Percentiles rank a stretch among this genome's conserved stretches.
phyloP scores from a whole-genome alignment of 2,113 vertebrate species.

The Xiphophorus hellerii region DNA sequence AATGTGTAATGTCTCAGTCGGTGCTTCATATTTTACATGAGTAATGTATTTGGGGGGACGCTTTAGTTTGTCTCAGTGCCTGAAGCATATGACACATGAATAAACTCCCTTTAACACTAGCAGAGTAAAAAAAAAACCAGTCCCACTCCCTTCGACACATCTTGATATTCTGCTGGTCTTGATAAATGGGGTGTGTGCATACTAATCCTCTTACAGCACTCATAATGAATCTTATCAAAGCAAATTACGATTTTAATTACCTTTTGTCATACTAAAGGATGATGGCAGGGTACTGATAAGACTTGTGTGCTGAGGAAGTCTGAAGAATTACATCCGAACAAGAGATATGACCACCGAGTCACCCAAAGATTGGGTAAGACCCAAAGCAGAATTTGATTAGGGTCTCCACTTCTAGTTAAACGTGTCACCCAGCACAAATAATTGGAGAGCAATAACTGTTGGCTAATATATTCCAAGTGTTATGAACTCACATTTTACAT shows the following conservation, averaged over 20 bases:
- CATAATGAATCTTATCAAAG: slow-evolving; percentile 39
- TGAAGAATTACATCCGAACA: slow-evolving; percentile 21
- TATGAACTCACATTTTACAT: not conserved
- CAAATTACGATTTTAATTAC: slow-evolving; percentile 52
- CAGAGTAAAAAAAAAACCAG: slow-evolving; percentile 20
- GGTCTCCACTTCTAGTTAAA: not conserved
- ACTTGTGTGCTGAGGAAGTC: slow-evolving; percentile 2
- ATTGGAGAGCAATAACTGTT: not conserved
- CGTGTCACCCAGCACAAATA: not conserved
- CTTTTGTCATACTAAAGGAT: slow-evolving; percentile 25
- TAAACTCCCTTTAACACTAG: slow-evolving; percentile 6
- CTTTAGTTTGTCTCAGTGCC: not conserved
- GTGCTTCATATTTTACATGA: slow-evolving; percentile 6
- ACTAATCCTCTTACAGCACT: slow-evolving; percentile 52
- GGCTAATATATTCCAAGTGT: not conserved
- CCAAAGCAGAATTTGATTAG: not conserved
- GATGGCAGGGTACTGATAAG: slow-evolving; percentile 1
- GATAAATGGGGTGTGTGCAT: slow-evolving; percentile 32
- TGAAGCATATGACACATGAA: slow-evolving; percentile 7
- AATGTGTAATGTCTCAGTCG: not conserved
- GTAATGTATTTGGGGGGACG: not conserved
- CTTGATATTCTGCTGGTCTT: slow-evolving; percentile 18
- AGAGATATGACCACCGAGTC: slow-evolving; percentile 13
- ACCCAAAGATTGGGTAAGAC: not conserved
- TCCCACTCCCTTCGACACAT: slow-evolving; percentile 23